Conservation (phyloP, 2,797 vertebrate genomes). For the Sandelia bainsii region DNA sequence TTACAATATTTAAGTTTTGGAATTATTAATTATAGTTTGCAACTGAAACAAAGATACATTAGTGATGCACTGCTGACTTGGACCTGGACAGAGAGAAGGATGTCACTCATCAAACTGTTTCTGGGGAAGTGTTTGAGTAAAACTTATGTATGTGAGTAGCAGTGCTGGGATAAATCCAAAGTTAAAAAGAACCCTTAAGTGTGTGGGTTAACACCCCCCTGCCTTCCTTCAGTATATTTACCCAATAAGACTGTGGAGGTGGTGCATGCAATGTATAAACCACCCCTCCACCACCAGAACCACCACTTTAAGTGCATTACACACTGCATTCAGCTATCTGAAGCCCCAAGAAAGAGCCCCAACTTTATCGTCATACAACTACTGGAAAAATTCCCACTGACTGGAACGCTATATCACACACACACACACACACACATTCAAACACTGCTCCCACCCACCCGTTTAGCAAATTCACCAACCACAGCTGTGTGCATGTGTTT, state of each 20-base stretch:
- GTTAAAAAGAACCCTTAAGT: slow-evolving; percentile 54
- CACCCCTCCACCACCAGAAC: slow-evolving; percentile 33
- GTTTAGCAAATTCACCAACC: slow-evolving; percentile 57
- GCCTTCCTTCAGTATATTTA: slow-evolving; percentile 46
- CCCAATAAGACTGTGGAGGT: slow-evolving; percentile 39
- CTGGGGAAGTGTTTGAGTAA: slow-evolving; percentile 35
- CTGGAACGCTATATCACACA: slow-evolving; percentile 72
- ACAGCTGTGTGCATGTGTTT: slow-evolving; percentile 55
- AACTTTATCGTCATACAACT: slow-evolving; percentile 78
- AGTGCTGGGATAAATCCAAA: slow-evolving; percentile 49
- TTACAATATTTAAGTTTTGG: slow-evolving; percentile 22
- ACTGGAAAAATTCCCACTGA: slow-evolving; percentile 78
- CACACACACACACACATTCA: slow-evolving; percentile 17
- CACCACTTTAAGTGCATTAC: slow-evolving; percentile 56
- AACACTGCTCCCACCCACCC: slow-evolving; percentile 50
- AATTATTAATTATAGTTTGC: slow-evolving; percentile 43
- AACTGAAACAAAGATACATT: slow-evolving; percentile 32
- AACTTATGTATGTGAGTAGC: slow-evolving; percentile 31
- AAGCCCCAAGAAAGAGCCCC: slow-evolving; percentile 66
- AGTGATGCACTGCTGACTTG: slow-evolving; percentile 39
- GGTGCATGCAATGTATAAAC: slow-evolving; percentile 28
- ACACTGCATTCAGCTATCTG: slow-evolving; percentile 63
- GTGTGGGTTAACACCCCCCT: slow-evolving; percentile 37
- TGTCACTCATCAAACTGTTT: slow-evolving; percentile 54
- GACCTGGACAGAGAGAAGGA: slow-evolving; percentile 40